A percentile compares a stretch with the other conserved stretches of the same genome.
phyloP scores from a whole-genome alignment of 2,113 vertebrate species.

The Uria aalge region DNA sequence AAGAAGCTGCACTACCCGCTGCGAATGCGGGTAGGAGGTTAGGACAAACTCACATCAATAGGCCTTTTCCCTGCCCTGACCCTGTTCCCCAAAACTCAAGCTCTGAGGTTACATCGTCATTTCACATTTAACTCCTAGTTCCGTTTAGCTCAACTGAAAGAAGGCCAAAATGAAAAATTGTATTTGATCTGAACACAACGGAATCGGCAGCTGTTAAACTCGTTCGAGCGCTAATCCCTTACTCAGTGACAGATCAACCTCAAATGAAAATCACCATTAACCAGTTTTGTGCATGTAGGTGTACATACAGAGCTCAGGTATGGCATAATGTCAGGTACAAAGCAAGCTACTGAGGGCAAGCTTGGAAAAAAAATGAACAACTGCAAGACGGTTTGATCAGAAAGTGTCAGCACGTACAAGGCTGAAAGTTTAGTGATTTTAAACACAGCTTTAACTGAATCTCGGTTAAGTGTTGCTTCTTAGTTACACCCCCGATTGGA shows the following conservation, averaged over 20 bases:
- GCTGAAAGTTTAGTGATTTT: background rate
- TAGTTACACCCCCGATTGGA: background rate
- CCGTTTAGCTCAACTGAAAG: background rate
- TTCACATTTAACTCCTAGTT: background rate
- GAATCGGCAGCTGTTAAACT: background rate
- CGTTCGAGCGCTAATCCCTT: rapidly evolving
- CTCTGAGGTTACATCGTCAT: background rate
- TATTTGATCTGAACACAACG: background rate
- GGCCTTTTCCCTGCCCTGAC: background rate
- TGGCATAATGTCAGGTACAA: rapidly evolving
- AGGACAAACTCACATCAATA: background rate
- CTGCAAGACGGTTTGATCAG: too few relatives aligned
- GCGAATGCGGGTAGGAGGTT: background rate
- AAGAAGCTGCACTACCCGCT: rapidly evolving
- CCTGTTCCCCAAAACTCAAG: background rate
- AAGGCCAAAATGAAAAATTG: background rate
- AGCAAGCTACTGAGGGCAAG: background rate
- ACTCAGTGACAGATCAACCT: background rate
- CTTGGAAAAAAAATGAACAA: rapidly evolving
- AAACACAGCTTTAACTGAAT: background rate
- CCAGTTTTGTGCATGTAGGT: rapidly evolving
- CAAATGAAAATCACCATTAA: background rate
- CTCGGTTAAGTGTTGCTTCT: background rate
- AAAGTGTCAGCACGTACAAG: rapidly evolving
- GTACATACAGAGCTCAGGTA: rapidly evolving